A percentile compares a stretch with the other conserved stretches of the same genome.
These are phyloP conservation scores for Microcebus jonahi DNA, from an alignment of 2,113 vertebrate genomes.

Conservation along the genomic window DNA sequence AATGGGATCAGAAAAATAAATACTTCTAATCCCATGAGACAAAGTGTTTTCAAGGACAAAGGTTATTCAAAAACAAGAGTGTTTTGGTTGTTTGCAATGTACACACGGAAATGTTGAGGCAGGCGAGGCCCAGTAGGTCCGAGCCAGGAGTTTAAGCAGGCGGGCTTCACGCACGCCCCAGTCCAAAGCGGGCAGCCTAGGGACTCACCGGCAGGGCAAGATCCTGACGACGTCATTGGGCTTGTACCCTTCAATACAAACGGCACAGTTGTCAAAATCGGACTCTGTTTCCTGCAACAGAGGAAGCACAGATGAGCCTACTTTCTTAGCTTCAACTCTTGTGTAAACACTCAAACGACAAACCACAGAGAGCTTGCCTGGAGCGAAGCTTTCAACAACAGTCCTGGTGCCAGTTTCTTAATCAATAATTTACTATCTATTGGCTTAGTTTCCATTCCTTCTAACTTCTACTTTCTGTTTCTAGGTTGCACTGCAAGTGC, in stretches of 20 bases:
- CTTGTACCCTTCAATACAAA: slow-evolving; percentile 99
- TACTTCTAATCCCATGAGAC: neutral
- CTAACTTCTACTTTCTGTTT: neutral
- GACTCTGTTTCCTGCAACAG: slow-evolving; percentile 94
- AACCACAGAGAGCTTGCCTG: neutral
- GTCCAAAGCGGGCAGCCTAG: neutral
- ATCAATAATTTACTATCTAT: neutral
- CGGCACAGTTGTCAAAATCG: slow-evolving; percentile 99
- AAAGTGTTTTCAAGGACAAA: neutral
- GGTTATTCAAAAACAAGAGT: neutral
- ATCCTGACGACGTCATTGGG: slow-evolving; percentile 96
- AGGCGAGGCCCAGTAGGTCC: neutral
- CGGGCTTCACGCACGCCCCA: neutral
- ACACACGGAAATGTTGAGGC: fast-evolving
- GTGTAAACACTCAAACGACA: neutral
- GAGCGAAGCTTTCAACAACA: neutral
- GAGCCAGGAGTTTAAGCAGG: neutral
- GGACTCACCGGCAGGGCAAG: slow-evolving; percentile 94
- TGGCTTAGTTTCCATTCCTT: neutral
- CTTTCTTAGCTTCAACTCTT: neutral
- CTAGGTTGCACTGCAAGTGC: neutral
- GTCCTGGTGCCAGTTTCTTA: neutral
- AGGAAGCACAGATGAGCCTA: slow-evolving; percentile 60
- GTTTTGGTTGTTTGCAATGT: neutral
- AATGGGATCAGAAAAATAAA: neutral